These are phyloP conservation scores for Noctua janthina DNA, from an alignment of 2,888 invertebrate genomes.

Conservation along the genomic window DNA sequence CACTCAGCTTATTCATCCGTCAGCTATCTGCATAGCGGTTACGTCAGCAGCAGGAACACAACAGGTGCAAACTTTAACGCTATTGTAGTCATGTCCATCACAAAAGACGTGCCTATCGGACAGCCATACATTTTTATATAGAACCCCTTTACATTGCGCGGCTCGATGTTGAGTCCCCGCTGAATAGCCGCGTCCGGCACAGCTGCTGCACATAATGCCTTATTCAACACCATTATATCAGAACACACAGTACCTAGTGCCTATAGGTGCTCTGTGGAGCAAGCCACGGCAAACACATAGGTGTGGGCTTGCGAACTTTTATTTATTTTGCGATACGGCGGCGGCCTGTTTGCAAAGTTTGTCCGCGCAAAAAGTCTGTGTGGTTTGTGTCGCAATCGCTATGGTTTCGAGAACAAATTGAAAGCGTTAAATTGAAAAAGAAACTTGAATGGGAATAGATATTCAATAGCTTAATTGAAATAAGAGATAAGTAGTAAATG, in stretches of 20 bases:
- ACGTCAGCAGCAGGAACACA: conserved; percentile 26
- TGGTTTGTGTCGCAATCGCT: background rate
- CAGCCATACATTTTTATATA: conserved; percentile 40
- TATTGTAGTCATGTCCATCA: conserved; percentile 49
- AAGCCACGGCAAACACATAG: conserved; percentile 41
- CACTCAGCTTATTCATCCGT: conserved; percentile 26
- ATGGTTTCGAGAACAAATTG: background rate
- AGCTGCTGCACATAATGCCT: conserved; percentile 60
- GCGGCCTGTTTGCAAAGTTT: conserved; percentile 26
- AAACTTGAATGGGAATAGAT: background rate
- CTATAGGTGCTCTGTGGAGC: conserved; percentile 24
- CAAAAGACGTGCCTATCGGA: conserved; percentile 28
- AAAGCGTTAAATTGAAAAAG: background rate
- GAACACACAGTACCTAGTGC: conserved; percentile 26
- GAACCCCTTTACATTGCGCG: conserved; percentile 49
- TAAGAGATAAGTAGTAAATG: background rate
- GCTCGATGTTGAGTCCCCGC: conserved; percentile 27
- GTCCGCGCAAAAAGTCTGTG: conserved; percentile 9
- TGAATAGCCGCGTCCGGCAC: conserved; percentile 60
- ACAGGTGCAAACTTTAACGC: conserved; percentile 54
- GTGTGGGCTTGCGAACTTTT: conserved; percentile 55
- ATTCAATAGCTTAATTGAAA: background rate
- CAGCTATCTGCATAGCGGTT: conserved; percentile 16
- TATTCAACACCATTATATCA: conserved; percentile 52
- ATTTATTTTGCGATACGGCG: conserved; percentile 56